These are phyloP conservation scores for Venustaconcha ellipsiformis DNA, from an alignment of 1,140 invertebrate species.

Conservation along the genomic window DNA sequence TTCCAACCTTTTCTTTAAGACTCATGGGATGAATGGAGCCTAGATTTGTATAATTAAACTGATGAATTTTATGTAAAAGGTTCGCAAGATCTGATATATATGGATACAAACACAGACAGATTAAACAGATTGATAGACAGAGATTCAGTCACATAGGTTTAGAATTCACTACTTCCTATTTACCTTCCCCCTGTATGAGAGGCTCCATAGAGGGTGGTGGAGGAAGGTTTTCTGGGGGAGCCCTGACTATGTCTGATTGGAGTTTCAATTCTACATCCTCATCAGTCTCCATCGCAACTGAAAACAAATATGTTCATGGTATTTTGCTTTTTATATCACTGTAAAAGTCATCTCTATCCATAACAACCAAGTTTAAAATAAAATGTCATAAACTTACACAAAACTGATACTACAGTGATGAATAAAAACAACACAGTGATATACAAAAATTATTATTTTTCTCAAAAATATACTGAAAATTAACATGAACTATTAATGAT, in stretches of 20 bases:
- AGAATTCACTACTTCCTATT: slow-evolving; percentile 10
- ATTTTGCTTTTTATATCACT: neutral
- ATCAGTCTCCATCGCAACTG: neutral
- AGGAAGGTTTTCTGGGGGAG: slow-evolving; percentile 15
- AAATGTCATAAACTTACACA: no score
- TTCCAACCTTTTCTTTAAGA: no score
- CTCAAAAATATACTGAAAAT: no score
- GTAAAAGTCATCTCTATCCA: neutral
- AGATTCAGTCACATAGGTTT: neutral
- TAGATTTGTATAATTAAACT: neutral
- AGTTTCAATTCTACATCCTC: slow-evolving; percentile 43
- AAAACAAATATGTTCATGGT: neutral
- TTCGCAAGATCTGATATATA: neutral
- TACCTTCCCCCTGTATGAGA: slow-evolving; percentile 28
- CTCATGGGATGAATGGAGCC: no score
- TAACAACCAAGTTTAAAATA: no score
- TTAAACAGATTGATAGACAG: neutral
- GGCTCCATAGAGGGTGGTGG: slow-evolving; percentile 38
- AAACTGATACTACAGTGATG: no score
- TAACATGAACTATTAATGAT: no score
- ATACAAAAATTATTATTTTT: no score
- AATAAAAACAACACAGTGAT: no score
- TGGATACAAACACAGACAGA: neutral
- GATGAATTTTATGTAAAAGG: neutral
- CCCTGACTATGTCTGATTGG: slow-evolving; percentile 40